A percentile compares a stretch with the other conserved stretches of the same genome.
These are phyloP conservation scores for Semibalanus balanoides DNA, from an alignment of 1,140 invertebrate species.

Conservation along the genomic window DNA sequence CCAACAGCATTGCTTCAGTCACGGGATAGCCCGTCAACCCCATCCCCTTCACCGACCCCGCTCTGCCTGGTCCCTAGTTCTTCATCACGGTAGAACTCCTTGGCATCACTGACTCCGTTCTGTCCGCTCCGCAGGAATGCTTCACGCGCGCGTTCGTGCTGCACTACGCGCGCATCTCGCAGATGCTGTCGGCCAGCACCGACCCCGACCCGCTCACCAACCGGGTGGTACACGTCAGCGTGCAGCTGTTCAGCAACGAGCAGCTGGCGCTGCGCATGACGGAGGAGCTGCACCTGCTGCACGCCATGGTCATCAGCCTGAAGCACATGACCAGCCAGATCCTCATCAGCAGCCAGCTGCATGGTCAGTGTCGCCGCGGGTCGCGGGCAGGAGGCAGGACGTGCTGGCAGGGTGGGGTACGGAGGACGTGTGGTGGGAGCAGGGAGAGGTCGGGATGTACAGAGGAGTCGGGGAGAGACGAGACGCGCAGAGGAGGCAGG, in stretches of 20 bases:
- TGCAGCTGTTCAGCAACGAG: conserved; percentile 90
- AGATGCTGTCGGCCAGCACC: conserved; percentile 66
- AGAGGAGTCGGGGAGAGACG: no score
- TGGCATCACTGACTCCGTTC: neutral
- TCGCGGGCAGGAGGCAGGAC: neutral
- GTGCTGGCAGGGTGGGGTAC: no score
- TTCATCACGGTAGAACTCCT: no score
- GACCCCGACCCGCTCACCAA: conserved; percentile 86
- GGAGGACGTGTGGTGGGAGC: no score
- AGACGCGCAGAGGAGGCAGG: no score
- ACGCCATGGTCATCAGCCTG: conserved; percentile 86
- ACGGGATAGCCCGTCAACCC: no score
- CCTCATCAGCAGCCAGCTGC: conserved; percentile 67
- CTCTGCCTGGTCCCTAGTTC: no score
- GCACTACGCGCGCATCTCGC: conserved; percentile 86
- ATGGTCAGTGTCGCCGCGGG: conserved; percentile 26
- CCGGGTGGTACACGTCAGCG: conserved; percentile 90
- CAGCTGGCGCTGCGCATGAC: conserved; percentile 76
- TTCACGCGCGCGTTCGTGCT: conserved; percentile 86
- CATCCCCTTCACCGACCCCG: no score
- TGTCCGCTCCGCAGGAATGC: conserved; percentile 47
- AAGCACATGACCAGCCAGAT: conserved; percentile 88
- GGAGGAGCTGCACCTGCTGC: conserved; percentile 70
- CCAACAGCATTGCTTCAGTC: no score
- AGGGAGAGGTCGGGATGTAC: neutral